These are phyloP conservation scores for Taphrorychus bicolor DNA, from an alignment of 2,888 invertebrate genomes.

Conservation along the genomic window DNA sequence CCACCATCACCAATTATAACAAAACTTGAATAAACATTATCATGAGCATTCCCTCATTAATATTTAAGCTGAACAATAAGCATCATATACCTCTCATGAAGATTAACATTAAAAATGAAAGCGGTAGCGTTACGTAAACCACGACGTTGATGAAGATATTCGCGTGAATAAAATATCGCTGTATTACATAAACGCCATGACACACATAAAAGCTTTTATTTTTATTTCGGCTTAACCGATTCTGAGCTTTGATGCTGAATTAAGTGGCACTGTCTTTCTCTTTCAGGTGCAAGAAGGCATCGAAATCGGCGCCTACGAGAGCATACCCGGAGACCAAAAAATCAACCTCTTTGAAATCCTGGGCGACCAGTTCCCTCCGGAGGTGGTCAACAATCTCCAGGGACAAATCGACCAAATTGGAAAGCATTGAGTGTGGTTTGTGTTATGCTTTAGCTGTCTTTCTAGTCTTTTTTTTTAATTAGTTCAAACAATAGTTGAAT, in stretches of 20 bases:
- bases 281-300: slow-evolving; percentile 81
- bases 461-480: slow-evolving; percentile 4
- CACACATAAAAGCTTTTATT: not conserved
- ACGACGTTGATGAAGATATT: not conserved
- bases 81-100: not conserved
- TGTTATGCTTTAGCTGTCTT: not conserved
- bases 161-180: not conserved
- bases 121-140: not conserved
- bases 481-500: too few species aligned
- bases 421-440: slow-evolving; percentile 61
- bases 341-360: slow-evolving; percentile 85
- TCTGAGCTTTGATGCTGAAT: too few species aligned
- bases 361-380: slow-evolving; percentile 84
- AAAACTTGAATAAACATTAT: not conserved
- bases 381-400: slow-evolving; percentile 88
- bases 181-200: not conserved
- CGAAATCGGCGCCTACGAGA: slow-evolving; percentile 84
- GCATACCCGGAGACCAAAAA: slow-evolving; percentile 84
- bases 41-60: not conserved
- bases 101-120: slow-evolving; percentile 16
- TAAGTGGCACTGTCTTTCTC: too few species aligned
- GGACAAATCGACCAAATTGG: slow-evolving; percentile 86
- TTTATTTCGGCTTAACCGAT: not conserved
- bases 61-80: not conserved
- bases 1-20: too few species aligned